Percentiles rank a stretch among this genome's conserved stretches.
phyloP scores from a whole-genome alignment of 2,113 vertebrate genomes.

The Dromaius novaehollandiae region DNA sequence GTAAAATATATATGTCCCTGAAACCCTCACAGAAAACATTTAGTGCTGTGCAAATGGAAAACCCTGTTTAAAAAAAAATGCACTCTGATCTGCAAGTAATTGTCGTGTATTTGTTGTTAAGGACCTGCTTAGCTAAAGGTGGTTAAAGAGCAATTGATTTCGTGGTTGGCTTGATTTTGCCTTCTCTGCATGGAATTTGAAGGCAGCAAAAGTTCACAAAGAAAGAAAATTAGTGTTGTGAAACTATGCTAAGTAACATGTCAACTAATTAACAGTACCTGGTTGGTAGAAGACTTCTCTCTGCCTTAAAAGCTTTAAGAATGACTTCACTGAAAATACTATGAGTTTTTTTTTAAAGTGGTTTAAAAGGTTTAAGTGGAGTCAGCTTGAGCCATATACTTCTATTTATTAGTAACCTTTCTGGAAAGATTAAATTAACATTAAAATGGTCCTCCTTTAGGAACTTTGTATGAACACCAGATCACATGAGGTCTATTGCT shows the following conservation, averaged over 20 bases:
- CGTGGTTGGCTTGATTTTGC: background rate
- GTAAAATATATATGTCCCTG: background rate
- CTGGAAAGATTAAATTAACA: background rate
- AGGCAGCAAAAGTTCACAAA: background rate
- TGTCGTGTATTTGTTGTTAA: background rate
- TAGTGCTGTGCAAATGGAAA: background rate
- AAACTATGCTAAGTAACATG: background rate
- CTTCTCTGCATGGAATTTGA: background rate
- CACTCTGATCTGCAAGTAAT: background rate
- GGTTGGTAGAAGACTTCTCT: background rate
- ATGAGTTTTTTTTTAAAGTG: background rate
- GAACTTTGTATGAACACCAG: background rate
- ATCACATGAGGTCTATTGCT: background rate
- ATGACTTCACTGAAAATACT: background rate
- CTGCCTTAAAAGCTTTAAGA: background rate
- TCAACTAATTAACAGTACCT: background rate
- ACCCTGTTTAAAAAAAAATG: background rate
- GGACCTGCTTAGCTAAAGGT: background rate
- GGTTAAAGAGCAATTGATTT: background rate
- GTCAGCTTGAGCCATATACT: background rate
- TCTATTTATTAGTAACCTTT: background rate
- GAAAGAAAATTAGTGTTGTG: background rate
- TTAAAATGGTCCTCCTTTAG: background rate
- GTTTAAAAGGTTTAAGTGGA: background rate
- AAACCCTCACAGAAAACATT: background rate